Conservation (phyloP, 2,797 vertebrate genomes). For the Cercopithecus diana region DNA sequence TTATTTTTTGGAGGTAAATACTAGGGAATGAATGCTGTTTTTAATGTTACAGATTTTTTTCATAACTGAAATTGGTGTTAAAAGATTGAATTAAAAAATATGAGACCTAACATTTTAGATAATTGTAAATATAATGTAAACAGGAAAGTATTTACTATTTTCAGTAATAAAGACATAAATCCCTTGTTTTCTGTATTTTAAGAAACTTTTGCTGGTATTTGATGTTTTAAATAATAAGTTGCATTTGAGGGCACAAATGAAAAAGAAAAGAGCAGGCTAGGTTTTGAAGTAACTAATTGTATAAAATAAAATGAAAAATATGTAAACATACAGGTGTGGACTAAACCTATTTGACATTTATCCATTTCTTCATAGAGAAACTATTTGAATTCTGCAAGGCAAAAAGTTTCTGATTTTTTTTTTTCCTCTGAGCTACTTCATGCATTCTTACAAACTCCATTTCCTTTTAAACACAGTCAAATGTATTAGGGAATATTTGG, state of each 20-base stretch:
- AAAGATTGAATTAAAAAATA: constrained; percentile 16
- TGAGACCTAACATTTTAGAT: neutral
- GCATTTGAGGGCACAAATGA: neutral
- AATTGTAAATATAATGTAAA: neutral
- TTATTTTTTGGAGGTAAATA: neutral
- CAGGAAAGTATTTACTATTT: neutral
- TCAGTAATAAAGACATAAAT: neutral
- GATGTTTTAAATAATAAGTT: neutral
- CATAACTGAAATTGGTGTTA: neutral
- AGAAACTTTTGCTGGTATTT: neutral
- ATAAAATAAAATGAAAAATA: neutral
- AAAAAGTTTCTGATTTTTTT: neutral
- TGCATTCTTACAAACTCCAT: neutral
- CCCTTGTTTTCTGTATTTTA: neutral
- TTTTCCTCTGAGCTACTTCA: neutral
- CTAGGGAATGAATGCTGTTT: neutral
- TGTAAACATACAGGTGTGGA: neutral
- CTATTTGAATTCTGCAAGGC: neutral
- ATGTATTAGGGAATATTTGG: neutral
- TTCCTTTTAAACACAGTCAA: constrained; percentile 8
- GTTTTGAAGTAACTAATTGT: constrained; percentile 18
- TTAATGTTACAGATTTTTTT: neutral
- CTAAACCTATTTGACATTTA: neutral
- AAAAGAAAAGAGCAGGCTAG: neutral
- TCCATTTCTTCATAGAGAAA: neutral